A percentile compares a stretch with the other conserved stretches of the same genome.
Conservation (phyloP, 2,888 invertebrate genomes). For the Merodon equestris region DNA sequence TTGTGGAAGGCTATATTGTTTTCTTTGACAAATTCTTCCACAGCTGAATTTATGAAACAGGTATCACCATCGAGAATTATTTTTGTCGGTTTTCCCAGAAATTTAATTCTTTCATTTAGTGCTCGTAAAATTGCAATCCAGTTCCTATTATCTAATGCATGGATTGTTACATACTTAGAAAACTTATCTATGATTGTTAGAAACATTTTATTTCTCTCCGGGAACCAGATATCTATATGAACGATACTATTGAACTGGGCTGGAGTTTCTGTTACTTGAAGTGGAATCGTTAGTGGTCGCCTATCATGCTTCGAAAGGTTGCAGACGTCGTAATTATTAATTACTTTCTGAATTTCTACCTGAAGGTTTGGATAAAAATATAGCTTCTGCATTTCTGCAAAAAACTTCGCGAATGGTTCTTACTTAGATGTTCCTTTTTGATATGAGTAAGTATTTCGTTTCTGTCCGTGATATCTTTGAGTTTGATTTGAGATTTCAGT, state of each 20-base stretch:
- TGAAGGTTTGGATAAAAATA: conserved; percentile 21
- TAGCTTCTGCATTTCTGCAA: conserved; percentile 4
- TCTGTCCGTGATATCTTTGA: conserved; percentile 32
- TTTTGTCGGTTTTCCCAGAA: no score
- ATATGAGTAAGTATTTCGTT: conserved; percentile 54
- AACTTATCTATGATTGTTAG: conserved; percentile 23
- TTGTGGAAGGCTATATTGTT: conserved; percentile 6
- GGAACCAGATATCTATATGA: conserved; percentile 5
- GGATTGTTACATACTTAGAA: conserved; percentile 24
- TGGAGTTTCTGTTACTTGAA: not conserved
- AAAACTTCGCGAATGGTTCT: conserved; percentile 25
- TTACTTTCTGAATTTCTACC: conserved; percentile 19
- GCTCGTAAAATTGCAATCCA: conserved; percentile 22
- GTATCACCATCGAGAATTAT: conserved; percentile 16
- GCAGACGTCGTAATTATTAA: conserved; percentile 15
- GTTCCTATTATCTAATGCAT: not conserved
- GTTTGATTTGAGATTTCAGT: no score
- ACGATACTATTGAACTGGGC: not conserved
- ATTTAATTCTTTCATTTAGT: no score
- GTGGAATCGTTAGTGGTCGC: not conserved
- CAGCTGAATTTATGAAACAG: conserved; percentile 11
- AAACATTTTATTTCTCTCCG: conserved; percentile 28
- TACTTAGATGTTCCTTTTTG: conserved; percentile 10
- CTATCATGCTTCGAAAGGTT: conserved; percentile 27
- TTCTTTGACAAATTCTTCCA: conserved; percentile 20